A percentile compares a stretch with the other conserved stretches of the same genome.
Evolutionary conservation across 1,140 invertebrate species (phyloP).

Genomic region (Cherax destructor): DNA sequence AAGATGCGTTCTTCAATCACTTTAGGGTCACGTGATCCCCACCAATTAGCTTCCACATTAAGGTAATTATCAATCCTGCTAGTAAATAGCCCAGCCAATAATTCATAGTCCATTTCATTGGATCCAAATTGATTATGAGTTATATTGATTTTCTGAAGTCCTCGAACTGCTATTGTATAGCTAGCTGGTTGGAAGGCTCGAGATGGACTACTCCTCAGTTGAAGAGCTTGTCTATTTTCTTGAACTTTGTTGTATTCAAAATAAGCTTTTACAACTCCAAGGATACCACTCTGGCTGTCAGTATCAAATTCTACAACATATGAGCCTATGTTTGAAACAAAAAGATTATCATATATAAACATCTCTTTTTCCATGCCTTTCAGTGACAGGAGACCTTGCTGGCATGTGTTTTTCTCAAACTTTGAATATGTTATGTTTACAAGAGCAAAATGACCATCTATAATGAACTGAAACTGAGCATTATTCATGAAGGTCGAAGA

Average conservation of each 20-base stretch:
- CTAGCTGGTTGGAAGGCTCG: conserved; percentile 80
- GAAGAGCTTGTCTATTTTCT: conserved; percentile 80
- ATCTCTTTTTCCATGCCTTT: conserved; percentile 98
- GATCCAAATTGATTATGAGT: conserved; percentile 92
- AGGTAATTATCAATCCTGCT: conserved; percentile 91
- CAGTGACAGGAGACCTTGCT: conserved; percentile 87
- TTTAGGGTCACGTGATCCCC: conserved; percentile 86
- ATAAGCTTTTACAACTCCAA: conserved; percentile 87
- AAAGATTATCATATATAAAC: conserved; percentile 83
- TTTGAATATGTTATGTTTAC: conserved; percentile 86
- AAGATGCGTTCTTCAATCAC: conserved; percentile 92
- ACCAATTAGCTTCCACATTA: conserved; percentile 96
- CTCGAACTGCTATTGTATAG: conserved; percentile 93
- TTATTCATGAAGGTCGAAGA: conserved; percentile 93
- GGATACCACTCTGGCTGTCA: conserved; percentile 94
- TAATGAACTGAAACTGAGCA: conserved; percentile 86
- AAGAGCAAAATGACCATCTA: conserved; percentile 92
- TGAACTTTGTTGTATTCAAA: conserved; percentile 88
- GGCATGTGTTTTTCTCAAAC: conserved; percentile 91
- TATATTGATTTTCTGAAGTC: conserved; percentile 94
- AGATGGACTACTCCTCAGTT: conserved; percentile 71
- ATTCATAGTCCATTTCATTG: conserved; percentile 91
- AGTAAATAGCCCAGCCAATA: conserved; percentile 93
- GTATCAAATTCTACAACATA: conserved; percentile 92
- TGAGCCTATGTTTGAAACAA: conserved; percentile 88